Conservation (phyloP, 1,140 invertebrate species). For the Laupala kohalensis region DNA sequence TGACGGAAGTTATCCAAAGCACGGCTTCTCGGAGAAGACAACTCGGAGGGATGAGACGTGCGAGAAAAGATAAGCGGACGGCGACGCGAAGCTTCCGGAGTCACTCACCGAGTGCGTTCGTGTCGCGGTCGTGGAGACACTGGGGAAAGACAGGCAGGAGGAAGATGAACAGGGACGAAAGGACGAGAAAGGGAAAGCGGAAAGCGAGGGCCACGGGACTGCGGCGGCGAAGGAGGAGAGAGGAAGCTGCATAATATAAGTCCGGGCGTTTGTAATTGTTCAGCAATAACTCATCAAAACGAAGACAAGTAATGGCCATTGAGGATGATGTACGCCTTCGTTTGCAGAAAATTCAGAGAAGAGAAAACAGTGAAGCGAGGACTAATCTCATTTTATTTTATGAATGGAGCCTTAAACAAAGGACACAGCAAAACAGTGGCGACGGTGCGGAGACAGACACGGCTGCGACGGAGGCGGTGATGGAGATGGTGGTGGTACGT, state of each 20-base stretch:
- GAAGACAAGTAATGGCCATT: constrained; percentile 12
- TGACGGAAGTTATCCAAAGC: not conserved
- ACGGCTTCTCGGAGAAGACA: not conserved
- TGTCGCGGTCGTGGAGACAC: not conserved
- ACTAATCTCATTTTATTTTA: not conserved
- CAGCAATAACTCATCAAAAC: constrained; percentile 12
- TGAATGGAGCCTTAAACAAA: not conserved
- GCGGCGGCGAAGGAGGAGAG: not conserved
- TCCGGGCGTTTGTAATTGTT: constrained; percentile 10
- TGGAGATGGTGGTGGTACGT: too few species aligned
- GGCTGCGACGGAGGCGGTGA: not conserved
- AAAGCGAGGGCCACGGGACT: not conserved
- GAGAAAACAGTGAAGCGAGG: not conserved
- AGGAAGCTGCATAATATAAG: constrained; percentile 8
- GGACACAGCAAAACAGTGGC: not conserved
- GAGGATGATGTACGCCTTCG: constrained; percentile 9
- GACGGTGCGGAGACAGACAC: not conserved
- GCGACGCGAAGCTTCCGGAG: constrained; percentile 7
- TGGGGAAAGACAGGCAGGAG: not conserved
- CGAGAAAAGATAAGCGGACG: not conserved
- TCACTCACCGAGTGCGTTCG: not conserved
- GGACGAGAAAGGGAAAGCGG: not conserved
- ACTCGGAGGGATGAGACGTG: not conserved
- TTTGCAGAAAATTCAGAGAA: constrained; percentile 1
- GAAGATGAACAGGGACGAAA: not conserved